A percentile compares a stretch with the other conserved stretches of the same genome.
These are phyloP conservation scores for Caenorhabditis virilis DNA, from an alignment of 2,888 invertebrate species.

Conservation along the genomic window DNA sequence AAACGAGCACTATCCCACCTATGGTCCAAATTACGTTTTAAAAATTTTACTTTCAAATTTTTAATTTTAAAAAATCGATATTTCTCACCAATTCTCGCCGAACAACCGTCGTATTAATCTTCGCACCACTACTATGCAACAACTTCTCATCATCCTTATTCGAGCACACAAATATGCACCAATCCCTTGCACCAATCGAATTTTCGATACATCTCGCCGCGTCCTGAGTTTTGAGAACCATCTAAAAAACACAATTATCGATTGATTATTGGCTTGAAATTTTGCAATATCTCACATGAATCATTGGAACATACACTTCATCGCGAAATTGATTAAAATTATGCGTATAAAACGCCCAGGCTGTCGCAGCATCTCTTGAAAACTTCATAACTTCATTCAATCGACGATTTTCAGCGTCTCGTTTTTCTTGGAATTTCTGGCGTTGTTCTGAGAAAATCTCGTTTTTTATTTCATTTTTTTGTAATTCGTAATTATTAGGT, in stretches of 20 bases:
- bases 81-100: slow-evolving; percentile 1
- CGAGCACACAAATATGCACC: slow-evolving; percentile 57
- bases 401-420: background rate
- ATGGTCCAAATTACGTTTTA: no score
- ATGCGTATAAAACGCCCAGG: slow-evolving; percentile 43
- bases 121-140: slow-evolving; percentile 16
- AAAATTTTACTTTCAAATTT: background rate
- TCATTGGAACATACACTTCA: slow-evolving; percentile 51
- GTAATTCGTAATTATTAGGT: no score
- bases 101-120: slow-evolving; percentile 25
- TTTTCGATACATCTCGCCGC: slow-evolving; percentile 44
- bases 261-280: background rate
- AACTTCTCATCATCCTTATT: slow-evolving; percentile 49
- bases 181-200: slow-evolving; percentile 47
- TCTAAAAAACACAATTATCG: slow-evolving; percentile 8
- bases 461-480: background rate
- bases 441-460: slow-evolving; percentile 7
- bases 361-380: slow-evolving; percentile 15
- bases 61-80: background rate
- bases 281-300: slow-evolving; percentile 39
- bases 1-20: no score
- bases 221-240: slow-evolving; percentile 20
- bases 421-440: background rate
- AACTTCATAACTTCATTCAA: background rate
- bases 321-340: slow-evolving; percentile 42